These are phyloP conservation scores for Drosophila nikananu DNA, from an alignment of 1,140 invertebrate species.

Conservation along the genomic window DNA sequence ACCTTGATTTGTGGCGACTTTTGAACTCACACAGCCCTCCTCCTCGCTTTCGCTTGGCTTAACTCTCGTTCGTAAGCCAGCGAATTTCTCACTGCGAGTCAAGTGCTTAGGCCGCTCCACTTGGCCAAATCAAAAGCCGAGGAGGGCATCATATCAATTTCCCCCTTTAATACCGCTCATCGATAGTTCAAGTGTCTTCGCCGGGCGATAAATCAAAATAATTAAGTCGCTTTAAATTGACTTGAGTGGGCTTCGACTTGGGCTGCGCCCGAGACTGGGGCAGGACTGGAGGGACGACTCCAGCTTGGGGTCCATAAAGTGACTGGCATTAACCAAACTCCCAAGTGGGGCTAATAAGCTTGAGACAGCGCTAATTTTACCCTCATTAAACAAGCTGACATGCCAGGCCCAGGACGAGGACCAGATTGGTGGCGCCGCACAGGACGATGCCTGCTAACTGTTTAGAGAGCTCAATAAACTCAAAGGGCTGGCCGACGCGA, in stretches of 20 bases:
- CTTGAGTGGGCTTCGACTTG: slow-evolving; percentile 19
- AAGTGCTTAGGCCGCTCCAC: slow-evolving; percentile 40
- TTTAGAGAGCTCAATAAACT: slow-evolving; percentile 81
- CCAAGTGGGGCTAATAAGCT: slow-evolving; percentile 82
- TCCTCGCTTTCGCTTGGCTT: not conserved
- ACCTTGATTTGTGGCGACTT: slow-evolving; percentile 70
- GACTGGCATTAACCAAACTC: slow-evolving; percentile 79
- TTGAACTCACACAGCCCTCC: slow-evolving; percentile 6
- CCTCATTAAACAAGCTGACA: slow-evolving; percentile 84
- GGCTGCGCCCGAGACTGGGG: not conserved
- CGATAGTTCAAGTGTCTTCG: slow-evolving; percentile 50
- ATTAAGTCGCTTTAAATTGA: slow-evolving; percentile 80
- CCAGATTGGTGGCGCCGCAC: slow-evolving; percentile 45
- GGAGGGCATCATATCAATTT: slow-evolving; percentile 54
- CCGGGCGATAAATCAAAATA: slow-evolving; percentile 76
- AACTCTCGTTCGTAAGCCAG: slow-evolving; percentile 29
- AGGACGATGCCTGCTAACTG: slow-evolving; percentile 54
- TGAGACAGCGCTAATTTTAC: slow-evolving; percentile 84
- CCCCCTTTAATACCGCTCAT: slow-evolving; percentile 28
- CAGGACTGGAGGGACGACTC: not conserved
- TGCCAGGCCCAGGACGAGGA: slow-evolving; percentile 50
- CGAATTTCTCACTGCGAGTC: slow-evolving; percentile 17
- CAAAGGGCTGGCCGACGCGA: slow-evolving; percentile 62
- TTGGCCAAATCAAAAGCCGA: slow-evolving; percentile 57
- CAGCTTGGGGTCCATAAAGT: slow-evolving; percentile 63